A percentile compares a stretch with the other conserved stretches of the same genome.
These are phyloP conservation scores for Calonectris borealis DNA, from an alignment of 2,113 vertebrate species.

Conservation along the genomic window DNA sequence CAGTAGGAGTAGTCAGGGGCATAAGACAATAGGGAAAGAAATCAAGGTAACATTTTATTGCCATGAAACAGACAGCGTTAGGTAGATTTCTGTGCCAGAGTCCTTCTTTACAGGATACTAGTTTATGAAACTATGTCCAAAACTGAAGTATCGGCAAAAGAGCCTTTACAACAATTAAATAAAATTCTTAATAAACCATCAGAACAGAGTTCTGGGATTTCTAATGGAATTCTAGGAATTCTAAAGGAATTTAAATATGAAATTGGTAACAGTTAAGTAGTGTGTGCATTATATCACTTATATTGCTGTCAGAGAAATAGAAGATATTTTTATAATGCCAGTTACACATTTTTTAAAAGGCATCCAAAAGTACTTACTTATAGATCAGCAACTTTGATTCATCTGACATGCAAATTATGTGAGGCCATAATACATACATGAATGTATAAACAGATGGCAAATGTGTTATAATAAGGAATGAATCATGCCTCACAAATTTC, in stretches of 20 bases:
- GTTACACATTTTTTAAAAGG: neutral
- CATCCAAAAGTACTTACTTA: neutral
- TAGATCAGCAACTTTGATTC: neutral
- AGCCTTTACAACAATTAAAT: neutral
- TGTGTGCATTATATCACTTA: neutral
- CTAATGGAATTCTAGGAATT: neutral
- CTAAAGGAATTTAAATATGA: neutral
- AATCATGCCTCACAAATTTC: neutral
- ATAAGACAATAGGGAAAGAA: neutral
- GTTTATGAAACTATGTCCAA: neutral
- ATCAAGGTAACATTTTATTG: neutral
- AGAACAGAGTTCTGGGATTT: neutral
- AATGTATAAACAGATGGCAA: neutral
- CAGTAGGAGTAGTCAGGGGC: neutral
- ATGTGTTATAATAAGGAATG: neutral
- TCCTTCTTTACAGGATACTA: neutral
- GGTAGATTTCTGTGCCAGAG: neutral
- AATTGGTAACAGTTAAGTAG: neutral
- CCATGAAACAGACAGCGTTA: neutral
- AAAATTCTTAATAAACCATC: neutral
- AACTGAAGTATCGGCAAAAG: neutral
- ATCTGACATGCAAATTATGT: neutral
- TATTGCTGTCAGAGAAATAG: neutral
- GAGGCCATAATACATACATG: neutral
- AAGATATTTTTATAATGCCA: neutral